phyloP scores from a whole-genome alignment of 1,140 invertebrate species.

The Drosophila varians region DNA sequence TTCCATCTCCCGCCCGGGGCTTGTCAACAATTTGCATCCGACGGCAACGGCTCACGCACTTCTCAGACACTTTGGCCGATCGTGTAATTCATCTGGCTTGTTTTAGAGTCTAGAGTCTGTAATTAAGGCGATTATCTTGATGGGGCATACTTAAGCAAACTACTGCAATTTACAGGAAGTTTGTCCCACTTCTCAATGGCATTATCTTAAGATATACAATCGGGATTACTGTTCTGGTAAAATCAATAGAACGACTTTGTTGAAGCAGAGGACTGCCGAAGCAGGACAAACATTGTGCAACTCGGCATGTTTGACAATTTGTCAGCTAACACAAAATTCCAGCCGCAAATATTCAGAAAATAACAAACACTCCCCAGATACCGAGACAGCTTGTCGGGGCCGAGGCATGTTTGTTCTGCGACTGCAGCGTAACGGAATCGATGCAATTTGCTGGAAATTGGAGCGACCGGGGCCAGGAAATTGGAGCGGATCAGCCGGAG shows the following conservation, averaged over 20 bases:
- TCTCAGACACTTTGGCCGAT: slow-evolving; percentile 29
- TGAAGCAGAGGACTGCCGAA: background rate
- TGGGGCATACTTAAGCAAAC: slow-evolving; percentile 57
- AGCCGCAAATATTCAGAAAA: slow-evolving; percentile 23
- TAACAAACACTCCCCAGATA: slow-evolving; percentile 16
- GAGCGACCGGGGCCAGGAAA: slow-evolving; percentile 26
- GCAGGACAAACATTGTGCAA: slow-evolving; percentile 26
- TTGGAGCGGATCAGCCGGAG: slow-evolving; percentile 39
- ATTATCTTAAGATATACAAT: slow-evolving; percentile 14
- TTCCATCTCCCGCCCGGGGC: slow-evolving; percentile 7
- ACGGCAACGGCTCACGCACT: slow-evolving; percentile 28
- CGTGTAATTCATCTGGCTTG: slow-evolving; percentile 43
- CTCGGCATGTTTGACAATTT: slow-evolving; percentile 17
- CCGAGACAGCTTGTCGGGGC: slow-evolving; percentile 27
- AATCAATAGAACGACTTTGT: background rate
- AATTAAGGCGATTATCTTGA: slow-evolving; percentile 67
- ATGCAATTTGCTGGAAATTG: slow-evolving; percentile 31
- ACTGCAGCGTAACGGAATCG: slow-evolving; percentile 16
- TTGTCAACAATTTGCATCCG: slow-evolving; percentile 57
- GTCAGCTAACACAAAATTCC: slow-evolving; percentile 13
- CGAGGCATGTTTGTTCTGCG: slow-evolving; percentile 11
- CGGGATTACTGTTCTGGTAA: background rate
- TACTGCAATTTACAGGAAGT: slow-evolving; percentile 69
- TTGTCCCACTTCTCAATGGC: too few relatives aligned
- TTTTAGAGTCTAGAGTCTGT: slow-evolving; percentile 41